A percentile compares a stretch with the other conserved stretches of the same genome.
phyloP scores from a whole-genome alignment of 2,888 invertebrate genomes.

The Oconnorella tubifera region DNA sequence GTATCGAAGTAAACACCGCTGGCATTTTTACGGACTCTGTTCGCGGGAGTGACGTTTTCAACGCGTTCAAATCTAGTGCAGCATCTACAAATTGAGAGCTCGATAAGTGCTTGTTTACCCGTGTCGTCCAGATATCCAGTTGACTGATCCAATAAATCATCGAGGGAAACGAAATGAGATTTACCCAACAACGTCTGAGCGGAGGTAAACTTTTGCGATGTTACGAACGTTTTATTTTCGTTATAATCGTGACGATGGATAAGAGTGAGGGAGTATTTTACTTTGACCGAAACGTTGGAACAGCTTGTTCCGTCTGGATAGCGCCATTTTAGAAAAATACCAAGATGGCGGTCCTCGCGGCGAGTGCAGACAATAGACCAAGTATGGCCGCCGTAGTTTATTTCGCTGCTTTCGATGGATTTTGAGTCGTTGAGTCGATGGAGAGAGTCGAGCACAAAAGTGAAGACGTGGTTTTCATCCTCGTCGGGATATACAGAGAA shows the following conservation, averaged over 20 bases:
- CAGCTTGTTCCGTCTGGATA: conserved; percentile 31
- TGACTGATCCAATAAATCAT: conserved; percentile 27
- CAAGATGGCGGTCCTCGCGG: conserved; percentile 32
- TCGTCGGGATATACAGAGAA: conserved; percentile 34
- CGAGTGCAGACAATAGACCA: conserved; percentile 37
- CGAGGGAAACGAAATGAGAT: conserved; percentile 31
- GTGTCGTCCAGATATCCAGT: conserved; percentile 35
- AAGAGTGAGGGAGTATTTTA: conserved; percentile 31
- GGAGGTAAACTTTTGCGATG: conserved; percentile 32
- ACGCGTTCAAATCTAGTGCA: conserved; percentile 23
- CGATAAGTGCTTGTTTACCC: conserved; percentile 34
- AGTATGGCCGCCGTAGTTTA: conserved; percentile 35
- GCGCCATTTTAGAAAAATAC: conserved; percentile 38
- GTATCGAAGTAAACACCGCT: conserved; percentile 38
- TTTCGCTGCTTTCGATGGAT: conserved; percentile 34
- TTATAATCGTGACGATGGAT: conserved; percentile 31
- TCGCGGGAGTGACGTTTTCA: conserved; percentile 30
- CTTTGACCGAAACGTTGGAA: conserved; percentile 28
- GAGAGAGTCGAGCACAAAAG: conserved; percentile 35
- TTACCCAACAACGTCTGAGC: conserved; percentile 36
- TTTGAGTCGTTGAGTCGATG: conserved; percentile 29
- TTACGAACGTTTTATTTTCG: conserved; percentile 28
- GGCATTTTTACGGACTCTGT: conserved; percentile 36
- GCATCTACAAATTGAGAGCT: conserved; percentile 28
- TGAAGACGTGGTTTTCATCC: conserved; percentile 36